phyloP scores from a whole-genome alignment of 2,888 invertebrate species.

The Steinernema hermaphroditum region DNA sequence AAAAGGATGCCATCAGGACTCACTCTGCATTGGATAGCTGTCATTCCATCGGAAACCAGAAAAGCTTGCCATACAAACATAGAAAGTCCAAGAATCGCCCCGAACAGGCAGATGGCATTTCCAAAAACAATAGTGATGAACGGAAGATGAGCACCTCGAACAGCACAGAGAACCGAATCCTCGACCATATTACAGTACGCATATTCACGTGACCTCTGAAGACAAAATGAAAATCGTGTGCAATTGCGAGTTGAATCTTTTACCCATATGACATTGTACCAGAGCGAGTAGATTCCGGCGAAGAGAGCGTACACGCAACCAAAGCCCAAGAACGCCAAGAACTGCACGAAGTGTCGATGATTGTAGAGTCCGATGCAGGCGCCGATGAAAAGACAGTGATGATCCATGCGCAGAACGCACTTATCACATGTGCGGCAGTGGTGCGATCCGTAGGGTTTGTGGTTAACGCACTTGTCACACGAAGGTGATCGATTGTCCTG shows the following conservation, averaged over 20 bases:
- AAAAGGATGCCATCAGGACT: too few species aligned
- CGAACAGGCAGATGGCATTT: neutral
- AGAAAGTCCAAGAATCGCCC: neutral
- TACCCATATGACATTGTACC: neutral
- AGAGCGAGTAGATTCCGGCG: neutral
- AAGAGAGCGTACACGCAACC: neutral
- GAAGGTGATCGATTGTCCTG: neutral
- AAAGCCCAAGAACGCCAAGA: neutral
- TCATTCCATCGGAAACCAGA: neutral
- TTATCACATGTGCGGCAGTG: neutral
- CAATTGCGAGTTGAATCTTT: neutral
- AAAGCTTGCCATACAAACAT: neutral
- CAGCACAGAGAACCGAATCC: neutral
- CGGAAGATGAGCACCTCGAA: neutral
- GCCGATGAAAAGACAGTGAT: neutral
- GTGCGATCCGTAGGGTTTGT: neutral
- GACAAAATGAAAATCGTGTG: neutral
- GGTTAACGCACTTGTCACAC: neutral
- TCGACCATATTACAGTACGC: neutral
- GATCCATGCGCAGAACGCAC: neutral
- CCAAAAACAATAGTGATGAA: neutral
- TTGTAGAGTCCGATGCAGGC: neutral
- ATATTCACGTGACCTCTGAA: neutral
- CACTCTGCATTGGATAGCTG: neutral
- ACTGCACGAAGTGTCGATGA: neutral